These are phyloP conservation scores for Strongylocentrotus purpuratus DNA, from an alignment of 35 echinoderm and acorn worm genomes.

Conservation along the genomic window DNA sequence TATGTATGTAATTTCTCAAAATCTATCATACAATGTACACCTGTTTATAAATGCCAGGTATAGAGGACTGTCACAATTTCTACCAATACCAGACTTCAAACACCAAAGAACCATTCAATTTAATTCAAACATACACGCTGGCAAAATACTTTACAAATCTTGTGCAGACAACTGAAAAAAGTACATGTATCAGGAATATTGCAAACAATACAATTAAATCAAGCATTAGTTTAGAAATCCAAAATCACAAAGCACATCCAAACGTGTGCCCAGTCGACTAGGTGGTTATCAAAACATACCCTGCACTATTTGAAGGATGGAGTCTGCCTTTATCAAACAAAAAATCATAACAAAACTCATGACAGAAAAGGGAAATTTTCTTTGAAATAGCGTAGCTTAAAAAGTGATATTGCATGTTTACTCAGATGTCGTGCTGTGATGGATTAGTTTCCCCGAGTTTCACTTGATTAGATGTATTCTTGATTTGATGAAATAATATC, in stretches of 20 bases:
- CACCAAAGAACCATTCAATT: not conserved
- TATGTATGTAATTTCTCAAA: no score
- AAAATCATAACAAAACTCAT: not conserved
- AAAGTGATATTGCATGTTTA: not conserved
- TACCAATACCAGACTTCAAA: not conserved
- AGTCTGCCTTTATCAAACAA: not conserved
- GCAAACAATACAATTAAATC: slow-evolving; percentile 13
- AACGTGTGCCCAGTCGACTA: not conserved
- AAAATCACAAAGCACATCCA: not conserved
- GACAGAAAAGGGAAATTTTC: not conserved
- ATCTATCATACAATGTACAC: no score
- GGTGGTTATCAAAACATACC: slow-evolving; percentile 3
- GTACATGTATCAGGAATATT: not conserved
- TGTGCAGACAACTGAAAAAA: not conserved
- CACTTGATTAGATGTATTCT: not conserved
- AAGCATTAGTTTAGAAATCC: not conserved
- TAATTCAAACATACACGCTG: no score
- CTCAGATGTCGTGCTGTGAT: not conserved
- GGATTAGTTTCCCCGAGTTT: not conserved
- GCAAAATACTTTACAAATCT: not conserved
- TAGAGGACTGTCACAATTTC: no score
- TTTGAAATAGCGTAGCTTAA: not conserved
- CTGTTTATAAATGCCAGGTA: no score
- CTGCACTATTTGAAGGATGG: not conserved
- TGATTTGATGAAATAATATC: not conserved